Percentiles rank a stretch among this genome's conserved stretches.
Evolutionary conservation across 2,113 vertebrate species (phyloP).

Genomic region (Megaceryle torquata): DNA sequence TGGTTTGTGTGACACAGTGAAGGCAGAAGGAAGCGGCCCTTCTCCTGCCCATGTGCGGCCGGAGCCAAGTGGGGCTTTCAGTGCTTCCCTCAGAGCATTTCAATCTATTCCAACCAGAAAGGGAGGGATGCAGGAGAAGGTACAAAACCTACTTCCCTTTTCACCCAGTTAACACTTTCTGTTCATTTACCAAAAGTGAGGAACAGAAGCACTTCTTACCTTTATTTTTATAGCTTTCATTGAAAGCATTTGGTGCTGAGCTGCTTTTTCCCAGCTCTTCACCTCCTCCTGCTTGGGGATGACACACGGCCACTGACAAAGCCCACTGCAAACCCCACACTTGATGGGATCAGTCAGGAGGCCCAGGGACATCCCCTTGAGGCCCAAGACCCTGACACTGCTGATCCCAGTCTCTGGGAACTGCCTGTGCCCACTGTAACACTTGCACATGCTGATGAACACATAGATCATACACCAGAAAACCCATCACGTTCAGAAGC

Average conservation of each 20-base stretch:
- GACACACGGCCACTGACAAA: accelerated
- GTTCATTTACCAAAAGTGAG: not conserved
- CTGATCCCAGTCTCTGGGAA: not conserved
- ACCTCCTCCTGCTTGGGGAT: not conserved
- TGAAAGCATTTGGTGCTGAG: not conserved
- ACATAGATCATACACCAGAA: not conserved
- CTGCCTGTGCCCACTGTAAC: accelerated
- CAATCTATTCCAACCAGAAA: not conserved
- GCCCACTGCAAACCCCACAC: not conserved
- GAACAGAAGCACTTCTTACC: not conserved
- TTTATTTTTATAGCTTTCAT: not conserved
- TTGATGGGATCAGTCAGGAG: accelerated
- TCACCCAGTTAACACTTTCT: not conserved
- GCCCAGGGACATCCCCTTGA: not conserved
- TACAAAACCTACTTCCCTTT: not conserved
- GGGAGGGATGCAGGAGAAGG: not conserved
- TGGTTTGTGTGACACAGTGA: accelerated
- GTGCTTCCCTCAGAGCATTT: not conserved
- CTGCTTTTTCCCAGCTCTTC: not conserved
- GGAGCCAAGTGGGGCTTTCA: not conserved
- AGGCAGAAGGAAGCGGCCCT: not conserved
- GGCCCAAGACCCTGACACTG: not conserved
- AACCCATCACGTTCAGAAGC: accelerated
- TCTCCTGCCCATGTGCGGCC: not conserved
- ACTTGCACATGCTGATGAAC: not conserved